Conservation (phyloP, 2,888 invertebrate species). For the Lamellibrachia satsuma region DNA sequence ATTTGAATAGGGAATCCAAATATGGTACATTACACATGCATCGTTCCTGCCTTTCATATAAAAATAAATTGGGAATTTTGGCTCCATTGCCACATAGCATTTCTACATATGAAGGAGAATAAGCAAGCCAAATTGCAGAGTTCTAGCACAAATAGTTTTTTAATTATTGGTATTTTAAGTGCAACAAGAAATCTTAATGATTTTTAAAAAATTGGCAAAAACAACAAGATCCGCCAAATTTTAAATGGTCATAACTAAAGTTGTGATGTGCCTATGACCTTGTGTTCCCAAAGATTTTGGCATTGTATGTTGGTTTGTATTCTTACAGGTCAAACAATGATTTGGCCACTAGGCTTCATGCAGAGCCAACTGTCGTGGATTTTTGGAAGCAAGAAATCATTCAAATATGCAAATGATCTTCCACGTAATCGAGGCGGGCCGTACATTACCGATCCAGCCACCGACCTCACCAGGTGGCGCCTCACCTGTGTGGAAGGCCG, state of each 20-base stretch:
- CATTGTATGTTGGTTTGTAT: not conserved
- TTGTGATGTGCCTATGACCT: not conserved
- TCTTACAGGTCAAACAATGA: not conserved
- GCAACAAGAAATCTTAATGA: too few relatives aligned
- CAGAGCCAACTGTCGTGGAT: slow-evolving; percentile 49
- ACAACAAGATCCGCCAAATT: too few relatives aligned
- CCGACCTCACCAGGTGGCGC: slow-evolving; percentile 55
- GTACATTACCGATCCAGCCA: slow-evolving; percentile 52
- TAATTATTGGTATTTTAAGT: too few relatives aligned
- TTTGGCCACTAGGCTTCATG: not conserved
- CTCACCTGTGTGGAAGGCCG: slow-evolving; percentile 50
- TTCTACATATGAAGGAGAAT: too few relatives aligned
- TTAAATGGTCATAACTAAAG: not conserved
- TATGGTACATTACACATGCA: too few relatives aligned
- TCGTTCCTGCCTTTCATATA: too few relatives aligned
- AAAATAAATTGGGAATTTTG: too few relatives aligned
- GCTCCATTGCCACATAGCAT: too few relatives aligned
- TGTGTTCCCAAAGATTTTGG: not conserved
- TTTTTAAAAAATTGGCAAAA: too few relatives aligned
- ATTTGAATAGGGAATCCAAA: too few relatives aligned
- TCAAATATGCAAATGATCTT: slow-evolving; percentile 48
- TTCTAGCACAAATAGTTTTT: too few relatives aligned
- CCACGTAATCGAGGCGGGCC: slow-evolving; percentile 54
- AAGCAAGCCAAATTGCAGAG: too few relatives aligned
- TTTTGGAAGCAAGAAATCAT: slow-evolving; percentile 51